Evolutionary conservation across 1,140 invertebrate genomes (phyloP), one percentile per base, ranked within the genome.

Genomic region (Eupristina koningsbergeri): DNA sequence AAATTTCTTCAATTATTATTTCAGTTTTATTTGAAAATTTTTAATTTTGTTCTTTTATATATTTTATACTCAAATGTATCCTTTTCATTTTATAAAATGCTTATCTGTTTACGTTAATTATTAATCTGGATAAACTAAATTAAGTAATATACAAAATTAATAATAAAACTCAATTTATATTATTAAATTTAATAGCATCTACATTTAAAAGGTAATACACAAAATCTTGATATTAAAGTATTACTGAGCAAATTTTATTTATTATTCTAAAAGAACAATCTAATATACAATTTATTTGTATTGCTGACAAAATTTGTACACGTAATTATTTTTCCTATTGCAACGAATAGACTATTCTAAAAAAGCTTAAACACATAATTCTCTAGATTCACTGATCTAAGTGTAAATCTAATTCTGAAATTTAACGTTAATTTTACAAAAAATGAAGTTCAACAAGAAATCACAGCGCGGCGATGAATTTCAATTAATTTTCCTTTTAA

Each of bases 21-120:
- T 83, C 13, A 83, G 85, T 86, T 84, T 77, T 88, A 88, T 86
- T 81, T 88, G 87, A 85, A 87, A 86, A 86, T 86, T 76, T 78
- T 50, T 74, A 17, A 81, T 85, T 63, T 74, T 29, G 36, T 26
- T 80, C 34, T 73, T 34, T 53, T 53, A 17, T 29, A 85, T 84
- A 73, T 81, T 86, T 53, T 58, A 47, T 79, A 83, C 47, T 78
- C 84, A 26, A 69, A 85, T 84, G 67, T n/a, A 47, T 31, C 19
- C n/a, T 19, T 53, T 63, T 76, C 29, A 64, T 17, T 58, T 63
- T 76, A 45, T 41, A 34, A 83, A 78, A 47, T 22, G 53, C 53
- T 29, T 36, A 8, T 34, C 29, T 53, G 45, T 34, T 64, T 15
- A 31, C 22, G 6, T 58, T 71, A 36, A 78, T 61, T 6, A 50